Evolutionary conservation across 2,113 vertebrate species (phyloP), one percentile per base, ranked within the genome.

Genomic region (Cavia porcellus): DNA sequence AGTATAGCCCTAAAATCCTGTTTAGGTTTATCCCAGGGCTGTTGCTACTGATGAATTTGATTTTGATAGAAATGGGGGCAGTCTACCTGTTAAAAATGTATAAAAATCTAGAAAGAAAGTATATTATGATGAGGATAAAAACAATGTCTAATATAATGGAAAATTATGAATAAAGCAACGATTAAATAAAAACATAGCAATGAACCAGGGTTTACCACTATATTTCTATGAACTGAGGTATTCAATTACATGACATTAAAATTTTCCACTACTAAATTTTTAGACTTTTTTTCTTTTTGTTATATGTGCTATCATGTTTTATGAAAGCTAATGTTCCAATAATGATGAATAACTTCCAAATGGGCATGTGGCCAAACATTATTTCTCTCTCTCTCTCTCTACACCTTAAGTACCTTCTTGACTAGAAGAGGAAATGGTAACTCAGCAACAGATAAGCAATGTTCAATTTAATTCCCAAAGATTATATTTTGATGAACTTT

Each of bases 401-500:
- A 68, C 4, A 38, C 77, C 13, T 1, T 94, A 84, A 96, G 77
- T 89, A 75, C 57, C 75, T 86, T 89, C 64, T 96, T 90, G 88
- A 97, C 47, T 92, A 80, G 68, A 97, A 74, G 38, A 98, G 72
- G 68, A 93, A 90, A 95, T 96, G 68, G 93, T 97, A 97, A 95
- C 96, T 93, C 94, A 91, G 91, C 93, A 97, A 94, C 88, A 96
- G 61, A 89, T 94, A 96, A 94, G 93, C 72, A 92, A 92, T 93
- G 74, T 25, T 96, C 25, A 93, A 86, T 90, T 92, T 94, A 95
- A 97, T 95, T 96, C 66, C 13, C 66, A 95, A 92, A 94, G 93
- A 92, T 95, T 84, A 96, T 91, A 95, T 96, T 97, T 96, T 97
- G 97, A 97, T 98, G 95, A 96, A 97, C 82, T 96, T 91, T 91